A percentile compares a stretch with the other conserved stretches of the same genome.
These are phyloP conservation scores for Enhydra lutris DNA, from an alignment of 2,113 vertebrate species.

Conservation along the genomic window DNA sequence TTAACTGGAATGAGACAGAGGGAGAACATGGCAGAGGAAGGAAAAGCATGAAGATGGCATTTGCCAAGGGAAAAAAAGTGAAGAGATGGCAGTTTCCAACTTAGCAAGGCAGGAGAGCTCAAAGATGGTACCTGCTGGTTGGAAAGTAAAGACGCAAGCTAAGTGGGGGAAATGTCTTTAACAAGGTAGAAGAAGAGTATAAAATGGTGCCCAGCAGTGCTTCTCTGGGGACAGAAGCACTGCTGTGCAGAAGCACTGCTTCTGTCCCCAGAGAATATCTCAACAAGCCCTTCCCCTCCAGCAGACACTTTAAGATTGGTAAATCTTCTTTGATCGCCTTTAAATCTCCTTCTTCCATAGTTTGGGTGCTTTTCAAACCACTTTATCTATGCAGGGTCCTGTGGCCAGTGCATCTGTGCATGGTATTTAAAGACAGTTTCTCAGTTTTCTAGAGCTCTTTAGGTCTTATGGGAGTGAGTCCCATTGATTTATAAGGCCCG, in stretches of 20 bases:
- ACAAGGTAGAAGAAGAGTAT: neutral
- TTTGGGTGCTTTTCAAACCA: neutral
- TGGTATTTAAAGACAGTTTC: neutral
- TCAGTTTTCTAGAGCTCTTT: neutral
- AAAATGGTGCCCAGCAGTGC: neutral
- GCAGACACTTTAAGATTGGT: neutral
- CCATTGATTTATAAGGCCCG: neutral
- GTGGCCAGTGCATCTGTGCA: neutral
- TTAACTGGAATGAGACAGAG: neutral
- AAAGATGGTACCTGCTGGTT: neutral
- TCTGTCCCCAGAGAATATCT: neutral
- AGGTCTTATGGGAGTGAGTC: neutral
- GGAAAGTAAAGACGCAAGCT: rapidly evolving
- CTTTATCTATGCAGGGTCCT: neutral
- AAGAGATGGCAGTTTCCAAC: neutral
- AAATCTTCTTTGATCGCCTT: neutral
- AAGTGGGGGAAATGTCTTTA: neutral
- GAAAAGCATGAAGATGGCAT: too few species aligned
- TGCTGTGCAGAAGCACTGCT: too few species aligned
- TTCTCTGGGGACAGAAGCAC: too few species aligned
- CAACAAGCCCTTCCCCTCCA: too few species aligned
- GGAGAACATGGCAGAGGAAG: neutral
- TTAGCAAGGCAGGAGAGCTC: neutral
- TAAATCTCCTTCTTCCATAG: neutral
- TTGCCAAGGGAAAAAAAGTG: neutral